phyloP scores from a whole-genome alignment of 2,888 invertebrate species.

The Kuschelorhynchus macadamiae region DNA sequence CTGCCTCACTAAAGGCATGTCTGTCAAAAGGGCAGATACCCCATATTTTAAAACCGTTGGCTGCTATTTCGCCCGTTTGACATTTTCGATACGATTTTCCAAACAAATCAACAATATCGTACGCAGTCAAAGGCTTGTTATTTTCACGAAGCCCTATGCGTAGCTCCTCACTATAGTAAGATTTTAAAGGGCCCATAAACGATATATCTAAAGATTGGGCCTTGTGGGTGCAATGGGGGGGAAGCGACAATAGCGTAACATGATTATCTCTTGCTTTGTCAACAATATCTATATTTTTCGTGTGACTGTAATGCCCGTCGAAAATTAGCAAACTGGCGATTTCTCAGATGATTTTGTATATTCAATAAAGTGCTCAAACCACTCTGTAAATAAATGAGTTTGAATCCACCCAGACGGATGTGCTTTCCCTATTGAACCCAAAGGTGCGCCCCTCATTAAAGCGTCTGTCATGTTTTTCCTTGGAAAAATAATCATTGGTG shows the following conservation, averaged over 20 bases:
- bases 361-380: slow-evolving; percentile 9
- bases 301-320: slow-evolving; percentile 9
- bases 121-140: too few species aligned
- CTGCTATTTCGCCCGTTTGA: too few species aligned
- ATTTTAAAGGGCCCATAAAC: slow-evolving; percentile 57
- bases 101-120: too few species aligned
- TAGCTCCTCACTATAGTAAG: slow-evolving; percentile 48
- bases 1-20: too few species aligned
- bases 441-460: slow-evolving; percentile 13
- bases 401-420: slow-evolving; percentile 11
- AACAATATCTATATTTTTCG: slow-evolving; percentile 7
- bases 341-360: not conserved
- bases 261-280: slow-evolving; percentile 5
- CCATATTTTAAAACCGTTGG: too few species aligned
- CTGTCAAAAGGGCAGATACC: too few species aligned
- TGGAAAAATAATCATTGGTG: slow-evolving; percentile 32
- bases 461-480: not conserved
- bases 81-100: too few species aligned
- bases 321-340: slow-evolving; percentile 6
- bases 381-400: slow-evolving; percentile 6
- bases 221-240: slow-evolving; percentile 56
- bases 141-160: too few species aligned
- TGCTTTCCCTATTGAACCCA: not conserved
- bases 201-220: slow-evolving; percentile 57
- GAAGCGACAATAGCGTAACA: slow-evolving; percentile 56